Conservation (phyloP, 2,888 invertebrate species). For the Salpingus planirostris region DNA sequence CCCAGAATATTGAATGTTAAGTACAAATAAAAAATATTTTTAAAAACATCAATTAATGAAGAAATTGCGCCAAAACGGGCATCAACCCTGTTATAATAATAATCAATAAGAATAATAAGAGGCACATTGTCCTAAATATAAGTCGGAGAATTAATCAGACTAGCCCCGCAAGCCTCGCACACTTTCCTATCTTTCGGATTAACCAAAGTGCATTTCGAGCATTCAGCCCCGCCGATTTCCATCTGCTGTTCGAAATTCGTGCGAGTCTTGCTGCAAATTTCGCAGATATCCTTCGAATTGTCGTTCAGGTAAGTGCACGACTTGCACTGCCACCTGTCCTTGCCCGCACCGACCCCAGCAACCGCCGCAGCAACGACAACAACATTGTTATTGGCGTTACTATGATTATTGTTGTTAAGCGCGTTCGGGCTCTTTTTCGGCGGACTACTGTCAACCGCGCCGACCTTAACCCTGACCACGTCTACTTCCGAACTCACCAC, state of each 20-base stretch:
- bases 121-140: slow-evolving; percentile 51
- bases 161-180: slow-evolving; percentile 62
- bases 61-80: too few species aligned
- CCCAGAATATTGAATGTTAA: too few species aligned
- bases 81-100: too few species aligned
- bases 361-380: background rate
- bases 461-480: background rate
- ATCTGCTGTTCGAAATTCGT: slow-evolving; percentile 46
- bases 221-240: slow-evolving; percentile 65
- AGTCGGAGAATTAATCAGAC: slow-evolving; percentile 65
- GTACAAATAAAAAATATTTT: too few species aligned
- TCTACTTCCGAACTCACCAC: too few species aligned
- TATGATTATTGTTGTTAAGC: too few species aligned
- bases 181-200: slow-evolving; percentile 54
- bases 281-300: slow-evolving; percentile 50
- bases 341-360: slow-evolving; percentile 8
- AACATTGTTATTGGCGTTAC: slow-evolving; percentile 3
- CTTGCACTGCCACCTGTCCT: slow-evolving; percentile 56
- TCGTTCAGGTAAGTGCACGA: slow-evolving; percentile 64
- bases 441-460: background rate
- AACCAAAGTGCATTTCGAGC: slow-evolving; percentile 66
- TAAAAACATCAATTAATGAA: too few species aligned
- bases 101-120: too few species aligned
- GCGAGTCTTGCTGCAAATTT: slow-evolving; percentile 60
- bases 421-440: too few species aligned